A percentile compares a stretch with the other conserved stretches of the same genome.
phyloP scores from a whole-genome alignment of 2,888 invertebrate genomes.

The Chloroclystis v-ata region DNA sequence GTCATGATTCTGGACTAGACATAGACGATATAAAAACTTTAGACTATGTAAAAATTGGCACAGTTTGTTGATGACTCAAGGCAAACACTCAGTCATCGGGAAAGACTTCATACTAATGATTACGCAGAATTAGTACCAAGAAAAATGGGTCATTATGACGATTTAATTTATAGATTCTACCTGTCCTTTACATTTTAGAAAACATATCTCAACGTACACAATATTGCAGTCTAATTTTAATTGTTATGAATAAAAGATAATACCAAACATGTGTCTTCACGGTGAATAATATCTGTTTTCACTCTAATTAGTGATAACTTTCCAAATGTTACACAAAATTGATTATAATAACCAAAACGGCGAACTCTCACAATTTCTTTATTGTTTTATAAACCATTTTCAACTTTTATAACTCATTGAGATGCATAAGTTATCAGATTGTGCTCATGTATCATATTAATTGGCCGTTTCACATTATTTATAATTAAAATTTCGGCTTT shows the following conservation, averaged over 20 bases:
- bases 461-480: constrained; percentile 48
- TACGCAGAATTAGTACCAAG: constrained; percentile 5
- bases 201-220: too few species aligned
- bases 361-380: constrained; percentile 30
- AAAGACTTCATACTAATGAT: constrained; percentile 18
- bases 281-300: constrained; percentile 20
- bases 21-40: too few species aligned
- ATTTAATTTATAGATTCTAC: background rate
- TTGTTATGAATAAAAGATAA: background rate
- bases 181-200: background rate
- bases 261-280: constrained; percentile 5
- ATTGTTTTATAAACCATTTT: constrained; percentile 28
- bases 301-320: constrained; percentile 27
- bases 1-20: background rate
- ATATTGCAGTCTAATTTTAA: too few species aligned
- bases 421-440: constrained; percentile 45
- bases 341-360: constrained; percentile 24
- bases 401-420: constrained; percentile 37
- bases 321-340: constrained; percentile 25
- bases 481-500: constrained; percentile 47
- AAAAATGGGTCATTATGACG: constrained; percentile 7
- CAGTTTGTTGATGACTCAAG: constrained; percentile 18
- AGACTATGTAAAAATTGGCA: constrained; percentile 17
- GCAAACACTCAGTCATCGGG: constrained; percentile 15
- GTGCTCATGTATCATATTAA: constrained; percentile 48